Evolutionary conservation across 2,113 vertebrate species (phyloP).

Genomic region (Oncorhynchus gorbuscha): DNA sequence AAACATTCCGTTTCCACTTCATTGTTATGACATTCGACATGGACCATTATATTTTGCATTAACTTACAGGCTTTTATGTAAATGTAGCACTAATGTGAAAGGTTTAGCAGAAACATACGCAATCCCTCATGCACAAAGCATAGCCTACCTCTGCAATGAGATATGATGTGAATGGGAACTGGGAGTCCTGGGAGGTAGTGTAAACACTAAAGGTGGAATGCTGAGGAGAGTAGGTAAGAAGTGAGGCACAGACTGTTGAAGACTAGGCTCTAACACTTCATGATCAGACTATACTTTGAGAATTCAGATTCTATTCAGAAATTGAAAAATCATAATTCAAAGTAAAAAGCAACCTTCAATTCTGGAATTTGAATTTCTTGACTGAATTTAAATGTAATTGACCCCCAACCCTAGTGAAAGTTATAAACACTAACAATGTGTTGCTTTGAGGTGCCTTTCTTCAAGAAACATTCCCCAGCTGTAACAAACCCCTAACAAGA

Average conservation of each 20-base stretch:
- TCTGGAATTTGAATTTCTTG: no score
- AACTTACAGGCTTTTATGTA: no score
- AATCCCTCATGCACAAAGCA: background rate
- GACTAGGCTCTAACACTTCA: background rate
- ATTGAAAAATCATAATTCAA: no score
- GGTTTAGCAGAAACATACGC: no score
- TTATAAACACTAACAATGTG: background rate
- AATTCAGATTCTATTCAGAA: no score
- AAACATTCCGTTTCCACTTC: background rate
- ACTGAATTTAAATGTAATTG: background rate
- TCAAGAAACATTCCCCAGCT: background rate
- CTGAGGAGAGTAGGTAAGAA: background rate
- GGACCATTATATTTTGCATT: no score
- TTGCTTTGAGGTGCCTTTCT: background rate
- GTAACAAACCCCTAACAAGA: slow-evolving; percentile 10
- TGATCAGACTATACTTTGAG: background rate
- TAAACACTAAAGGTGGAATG: background rate
- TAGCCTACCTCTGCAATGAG: background rate
- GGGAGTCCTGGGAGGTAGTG: background rate
- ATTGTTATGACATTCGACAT: background rate
- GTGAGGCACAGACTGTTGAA: background rate
- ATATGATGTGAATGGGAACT: background rate
- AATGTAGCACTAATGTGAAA: no score
- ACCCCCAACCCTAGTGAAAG: background rate
- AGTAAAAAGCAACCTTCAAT: no score